A percentile compares a stretch with the other conserved stretches of the same genome.
These are phyloP conservation scores for Acipenser ruthenus DNA, from an alignment of 2,797 vertebrate species.

Conservation along the genomic window DNA sequence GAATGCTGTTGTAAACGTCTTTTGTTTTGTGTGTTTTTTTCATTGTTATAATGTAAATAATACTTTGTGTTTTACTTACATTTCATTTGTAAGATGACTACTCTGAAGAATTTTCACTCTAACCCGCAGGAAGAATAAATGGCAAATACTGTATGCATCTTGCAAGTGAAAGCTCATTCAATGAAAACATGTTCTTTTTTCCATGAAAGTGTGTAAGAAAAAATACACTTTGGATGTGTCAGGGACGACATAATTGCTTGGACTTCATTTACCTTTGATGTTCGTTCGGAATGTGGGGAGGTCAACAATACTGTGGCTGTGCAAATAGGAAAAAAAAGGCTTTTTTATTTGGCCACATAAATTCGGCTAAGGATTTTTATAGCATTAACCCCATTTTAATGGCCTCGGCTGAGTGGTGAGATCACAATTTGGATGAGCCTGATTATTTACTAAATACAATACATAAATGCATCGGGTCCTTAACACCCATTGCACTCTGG, in stretches of 20 bases:
- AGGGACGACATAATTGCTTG: conserved; percentile 51
- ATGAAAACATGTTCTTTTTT: no score
- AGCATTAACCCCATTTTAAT: conserved; percentile 83
- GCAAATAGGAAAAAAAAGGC: conserved; percentile 63
- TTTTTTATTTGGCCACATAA: conserved; percentile 62
- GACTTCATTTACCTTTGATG: conserved; percentile 67
- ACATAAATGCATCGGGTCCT: conserved; percentile 82
- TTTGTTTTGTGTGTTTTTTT: no score
- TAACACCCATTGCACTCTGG: conserved; percentile 84
- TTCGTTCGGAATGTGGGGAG: conserved; percentile 62
- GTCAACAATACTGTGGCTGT: conserved; percentile 76
- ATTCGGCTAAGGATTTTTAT: conserved; percentile 71
- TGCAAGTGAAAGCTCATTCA: no score
- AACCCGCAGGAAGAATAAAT: no score
- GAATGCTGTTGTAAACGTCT: no score
- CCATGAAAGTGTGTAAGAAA: no score
- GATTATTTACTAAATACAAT: conserved; percentile 87
- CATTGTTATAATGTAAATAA: no score
- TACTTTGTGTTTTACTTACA: no score
- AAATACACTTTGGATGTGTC: background rate
- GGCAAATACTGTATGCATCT: no score
- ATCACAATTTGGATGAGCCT: conserved; percentile 84
- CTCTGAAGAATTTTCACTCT: no score
- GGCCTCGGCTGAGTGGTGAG: conserved; percentile 77
- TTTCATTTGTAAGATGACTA: no score